Percentiles rank a stretch among this genome's conserved stretches.
Conservation (phyloP, 1,140 invertebrate genomes). For the Hypsibius dujardini region DNA sequence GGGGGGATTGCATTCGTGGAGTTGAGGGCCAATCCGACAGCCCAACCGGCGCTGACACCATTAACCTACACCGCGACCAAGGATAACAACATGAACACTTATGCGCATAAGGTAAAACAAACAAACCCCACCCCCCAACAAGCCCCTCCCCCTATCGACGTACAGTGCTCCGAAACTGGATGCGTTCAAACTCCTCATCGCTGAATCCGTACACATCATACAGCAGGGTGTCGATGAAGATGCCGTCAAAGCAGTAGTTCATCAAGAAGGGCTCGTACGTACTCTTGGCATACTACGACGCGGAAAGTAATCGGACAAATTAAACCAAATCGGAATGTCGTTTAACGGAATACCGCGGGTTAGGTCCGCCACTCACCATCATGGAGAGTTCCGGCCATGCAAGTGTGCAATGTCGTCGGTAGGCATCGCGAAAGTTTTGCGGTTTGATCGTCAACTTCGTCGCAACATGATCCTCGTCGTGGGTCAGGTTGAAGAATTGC, state of each 20-base stretch:
- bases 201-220: constrained; percentile 1
- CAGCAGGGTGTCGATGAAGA: background rate
- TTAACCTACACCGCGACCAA: background rate
- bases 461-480: background rate
- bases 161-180: background rate
- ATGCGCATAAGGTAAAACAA: too few species aligned
- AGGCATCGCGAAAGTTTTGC: background rate
- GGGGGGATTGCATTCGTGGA: background rate
- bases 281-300: background rate
- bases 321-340: too few species aligned
- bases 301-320: background rate
- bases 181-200: background rate
- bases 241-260: constrained; percentile 13
- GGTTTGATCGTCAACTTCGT: background rate
- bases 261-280: background rate
- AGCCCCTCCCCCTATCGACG: too few species aligned
- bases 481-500: constrained; percentile 10
- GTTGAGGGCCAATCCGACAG: constrained; percentile 10
- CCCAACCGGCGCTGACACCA: background rate
- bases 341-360: too few species aligned
- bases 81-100: too few species aligned
- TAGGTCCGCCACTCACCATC: too few species aligned
- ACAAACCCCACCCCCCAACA: too few species aligned
- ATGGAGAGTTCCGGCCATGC: background rate
- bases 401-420: background rate